Evolutionary conservation across 2,113 vertebrate genomes (phyloP), one percentile per base, ranked within the genome.

Genomic region (Catagonus wagneri): DNA sequence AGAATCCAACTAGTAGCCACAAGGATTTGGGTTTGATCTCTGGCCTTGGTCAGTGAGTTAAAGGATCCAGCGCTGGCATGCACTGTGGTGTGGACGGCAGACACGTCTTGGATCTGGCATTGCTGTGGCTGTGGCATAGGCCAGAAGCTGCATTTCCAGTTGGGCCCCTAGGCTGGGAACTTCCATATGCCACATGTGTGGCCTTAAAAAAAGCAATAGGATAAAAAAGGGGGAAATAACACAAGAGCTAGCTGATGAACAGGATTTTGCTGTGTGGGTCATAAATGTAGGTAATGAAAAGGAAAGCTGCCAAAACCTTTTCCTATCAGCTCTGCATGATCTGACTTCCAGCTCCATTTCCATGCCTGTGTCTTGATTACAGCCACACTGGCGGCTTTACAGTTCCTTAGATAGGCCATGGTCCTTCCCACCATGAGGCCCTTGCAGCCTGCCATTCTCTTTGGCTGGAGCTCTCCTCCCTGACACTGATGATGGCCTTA

Each of bases 271-370:
- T 72, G 50, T 76, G 44, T 12, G 27, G 25, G 50, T 94, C 56
- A 78, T 52, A 66, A 1, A 56, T 19, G 25, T 10, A 89, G 27
- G 22, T 36, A n/a, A 75, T 58, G 83, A 88, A 86, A 89, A 80
- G 29, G 52, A 95, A 72, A 69, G 52, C 39, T 76, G 44, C n/a
- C 52, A 39, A 94, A 27, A 86, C 13, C 29, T 76, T 92, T 96
- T 78, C 74, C 56, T 68, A 27, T 16, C 50, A 86, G 32, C 25
- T 36, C 29, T 80, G 76, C 71, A 36, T 52, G 63, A 66, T 39
- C 27, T 54, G 61, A 83, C 58, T 84, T n/a, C 52, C 39, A 2
- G 20, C 36, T 61, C 27, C 1, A 1, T 60, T 36, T 60, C 15
- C 16, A 63, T 66, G 39, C 3, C 7, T 19, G 25, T 87, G 58